These are phyloP conservation scores for Arenicola marina DNA, from an alignment of 2,888 invertebrate species.

Conservation along the genomic window DNA sequence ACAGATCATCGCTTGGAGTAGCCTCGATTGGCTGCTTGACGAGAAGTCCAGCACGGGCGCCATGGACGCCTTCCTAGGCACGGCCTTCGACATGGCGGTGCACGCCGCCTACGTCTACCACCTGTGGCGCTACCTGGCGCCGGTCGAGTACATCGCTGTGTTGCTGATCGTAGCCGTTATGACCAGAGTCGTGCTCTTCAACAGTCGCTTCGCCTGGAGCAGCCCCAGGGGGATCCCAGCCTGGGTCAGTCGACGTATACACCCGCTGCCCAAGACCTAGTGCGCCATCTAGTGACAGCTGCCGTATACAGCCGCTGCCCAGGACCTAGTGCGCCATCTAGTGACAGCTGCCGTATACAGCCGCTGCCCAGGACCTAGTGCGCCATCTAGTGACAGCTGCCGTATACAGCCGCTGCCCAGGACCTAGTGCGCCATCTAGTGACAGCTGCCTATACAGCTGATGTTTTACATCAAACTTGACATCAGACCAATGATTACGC, in stretches of 20 bases:
- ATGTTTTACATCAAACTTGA: too few relatives aligned
- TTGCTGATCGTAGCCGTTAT: background rate
- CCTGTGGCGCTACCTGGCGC: background rate
- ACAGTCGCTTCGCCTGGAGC: background rate
- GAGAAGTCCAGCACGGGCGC: background rate
- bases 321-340: too few relatives aligned
- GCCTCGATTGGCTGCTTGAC: background rate
- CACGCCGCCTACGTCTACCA: background rate
- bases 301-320: too few relatives aligned
- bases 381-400: too few relatives aligned
- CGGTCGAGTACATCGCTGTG: background rate
- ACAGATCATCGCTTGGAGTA: conserved; percentile 6
- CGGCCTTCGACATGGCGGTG: conserved; percentile 7
- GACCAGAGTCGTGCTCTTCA: background rate
- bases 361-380: too few relatives aligned
- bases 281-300: too few relatives aligned
- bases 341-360: too few relatives aligned
- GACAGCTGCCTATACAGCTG: too few relatives aligned
- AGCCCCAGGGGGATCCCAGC: background rate
- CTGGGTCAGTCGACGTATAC: background rate
- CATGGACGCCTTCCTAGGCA: conserved; percentile 2
- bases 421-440: too few relatives aligned
- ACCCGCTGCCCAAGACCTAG: too few relatives aligned
- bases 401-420: too few relatives aligned
- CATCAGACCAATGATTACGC: too few relatives aligned